Evolutionary conservation across 2,113 vertebrate genomes (phyloP), one percentile per base, ranked within the genome.

Genomic region (Phylloscopus trochilus): DNA sequence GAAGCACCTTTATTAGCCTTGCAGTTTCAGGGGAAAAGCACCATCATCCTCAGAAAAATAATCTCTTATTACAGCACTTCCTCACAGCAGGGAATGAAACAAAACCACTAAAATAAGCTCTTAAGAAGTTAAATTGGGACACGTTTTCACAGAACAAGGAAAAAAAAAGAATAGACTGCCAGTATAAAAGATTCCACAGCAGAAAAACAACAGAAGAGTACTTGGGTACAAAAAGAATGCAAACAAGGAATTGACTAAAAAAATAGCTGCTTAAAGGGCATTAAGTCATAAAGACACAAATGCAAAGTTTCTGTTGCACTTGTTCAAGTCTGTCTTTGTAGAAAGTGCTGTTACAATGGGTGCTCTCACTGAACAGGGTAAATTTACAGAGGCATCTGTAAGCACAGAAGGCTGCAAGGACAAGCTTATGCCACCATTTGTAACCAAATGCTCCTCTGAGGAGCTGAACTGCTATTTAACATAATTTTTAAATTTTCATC

Each of bases 211-310:
- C 62, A 64, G 46, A 83, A 86, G 70, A 51, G 5, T 69, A 64
- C 44, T 92, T 79, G 59, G 24, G 60, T 39, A 93, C 35, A 88
- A 81, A 68, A 89, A 77, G 26, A 39, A 53, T 60, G 44, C 91
- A 97, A 97, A 79, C 14, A 83, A 90, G 21, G n/a, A 19, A 91
- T 67, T 96, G 85, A 26, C 44, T 55, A 11, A 52, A 89, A 67
- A 79, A 80, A 70, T 19, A 52, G 46, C 60, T 85, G 15, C 31
- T 64, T 88, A 66, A 89, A 82, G 95, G 51, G 9, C 68, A 30
- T 95, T 30, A 87, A 88, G n/a, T 37, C 35, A 75, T 64, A 81
- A 90, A 88, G 72, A 92, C 26, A 67, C 15, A 55, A 86, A 58
- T 49, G 5, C 35, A 89, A 73, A 82, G 15, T 67, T 91, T 62